phyloP scores from a whole-genome alignment of 2,888 invertebrate species.

The Eumacrocentrus americanus region DNA sequence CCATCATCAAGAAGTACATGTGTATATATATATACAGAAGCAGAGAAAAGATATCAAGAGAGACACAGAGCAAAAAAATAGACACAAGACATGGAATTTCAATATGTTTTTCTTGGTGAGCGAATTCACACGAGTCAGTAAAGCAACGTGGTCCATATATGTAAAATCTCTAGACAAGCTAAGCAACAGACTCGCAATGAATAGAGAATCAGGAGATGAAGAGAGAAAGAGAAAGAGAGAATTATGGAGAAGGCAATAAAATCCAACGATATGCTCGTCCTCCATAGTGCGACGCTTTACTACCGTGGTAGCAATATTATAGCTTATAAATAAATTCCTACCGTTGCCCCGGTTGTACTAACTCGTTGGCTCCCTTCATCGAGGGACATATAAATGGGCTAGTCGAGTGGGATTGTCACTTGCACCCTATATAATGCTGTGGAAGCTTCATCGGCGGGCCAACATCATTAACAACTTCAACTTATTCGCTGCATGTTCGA shows the following conservation, averaged over 20 bases:
- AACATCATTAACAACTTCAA: background rate
- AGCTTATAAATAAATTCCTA: conserved; percentile 1
- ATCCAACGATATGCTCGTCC: conserved; percentile 7
- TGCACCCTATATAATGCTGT: background rate
- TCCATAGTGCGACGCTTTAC: conserved; percentile 28
- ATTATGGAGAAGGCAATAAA: conserved; percentile 1
- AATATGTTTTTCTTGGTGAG: too few species aligned
- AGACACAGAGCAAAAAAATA: too few species aligned
- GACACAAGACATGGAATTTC: too few species aligned
- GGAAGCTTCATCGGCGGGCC: background rate
- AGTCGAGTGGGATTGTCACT: background rate
- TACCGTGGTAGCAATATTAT: conserved; percentile 10
- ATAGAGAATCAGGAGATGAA: background rate
- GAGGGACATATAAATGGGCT: background rate
- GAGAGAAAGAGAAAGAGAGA: background rate
- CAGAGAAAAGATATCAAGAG: too few species aligned
- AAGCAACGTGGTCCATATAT: background rate
- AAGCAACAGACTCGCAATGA: background rate
- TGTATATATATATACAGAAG: too few species aligned
- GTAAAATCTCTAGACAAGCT: background rate
- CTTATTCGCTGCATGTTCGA: background rate
- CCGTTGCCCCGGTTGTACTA: background rate
- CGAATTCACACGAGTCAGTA: background rate
- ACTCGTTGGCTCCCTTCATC: background rate
- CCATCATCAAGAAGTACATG: background rate